A percentile compares a stretch with the other conserved stretches of the same genome.
phyloP scores from a whole-genome alignment of 2,888 invertebrate genomes.

The Proisotoma minuta region DNA sequence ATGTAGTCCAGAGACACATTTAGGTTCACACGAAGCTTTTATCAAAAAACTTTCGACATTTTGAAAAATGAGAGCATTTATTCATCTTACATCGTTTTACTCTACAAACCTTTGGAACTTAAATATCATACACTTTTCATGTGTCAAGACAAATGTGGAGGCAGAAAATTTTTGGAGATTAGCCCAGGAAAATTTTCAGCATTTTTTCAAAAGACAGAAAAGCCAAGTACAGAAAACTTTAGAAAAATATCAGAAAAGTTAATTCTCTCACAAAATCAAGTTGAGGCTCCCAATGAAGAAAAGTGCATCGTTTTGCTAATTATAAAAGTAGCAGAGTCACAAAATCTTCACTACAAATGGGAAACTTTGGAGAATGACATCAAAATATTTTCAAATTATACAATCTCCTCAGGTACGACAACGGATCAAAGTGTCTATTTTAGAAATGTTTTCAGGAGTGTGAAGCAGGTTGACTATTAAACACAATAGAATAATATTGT shows the following conservation, averaged over 20 bases:
- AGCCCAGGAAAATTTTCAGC: constrained; percentile 2
- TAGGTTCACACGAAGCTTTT: neutral
- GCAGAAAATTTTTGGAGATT: constrained; percentile 2
- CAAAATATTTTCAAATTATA: no score
- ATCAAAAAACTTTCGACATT: neutral
- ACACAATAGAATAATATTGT: no score
- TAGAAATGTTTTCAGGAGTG: neutral
- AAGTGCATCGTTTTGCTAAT: no score
- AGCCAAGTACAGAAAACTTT: neutral
- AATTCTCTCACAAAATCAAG: neutral
- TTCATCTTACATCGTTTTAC: neutral
- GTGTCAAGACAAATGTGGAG: neutral
- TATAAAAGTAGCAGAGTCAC: no score
- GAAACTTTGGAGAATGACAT: no score
- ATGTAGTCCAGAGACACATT: neutral
- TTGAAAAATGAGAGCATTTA: no score
- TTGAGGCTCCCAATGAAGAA: neutral
- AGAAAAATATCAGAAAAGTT: neutral
- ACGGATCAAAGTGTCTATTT: neutral
- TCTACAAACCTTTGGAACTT: neutral
- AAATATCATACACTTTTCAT: neutral
- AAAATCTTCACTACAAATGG: no score
- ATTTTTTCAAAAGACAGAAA: neutral
- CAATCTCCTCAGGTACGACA: neutral
- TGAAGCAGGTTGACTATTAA: neutral